Evolutionary conservation across 2,888 invertebrate species (phyloP), one percentile per base, ranked within the genome.

Genomic region (Sphaeridia pumilis): DNA sequence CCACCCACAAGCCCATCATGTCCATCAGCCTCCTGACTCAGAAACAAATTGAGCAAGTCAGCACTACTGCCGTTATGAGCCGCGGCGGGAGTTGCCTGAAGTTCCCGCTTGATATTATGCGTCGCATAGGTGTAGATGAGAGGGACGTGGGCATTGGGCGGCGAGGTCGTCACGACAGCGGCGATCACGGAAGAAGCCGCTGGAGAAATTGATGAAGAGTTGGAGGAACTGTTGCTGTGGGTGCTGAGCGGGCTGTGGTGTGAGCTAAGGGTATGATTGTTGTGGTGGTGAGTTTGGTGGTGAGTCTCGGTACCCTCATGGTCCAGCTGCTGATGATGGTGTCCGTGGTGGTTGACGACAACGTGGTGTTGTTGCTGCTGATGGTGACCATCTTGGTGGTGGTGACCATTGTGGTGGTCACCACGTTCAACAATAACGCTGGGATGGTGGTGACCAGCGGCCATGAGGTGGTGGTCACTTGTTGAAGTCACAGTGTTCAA

Each of bases 351-450:
- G 14, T 44, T 42, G 36, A 41, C 27, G 43, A 24, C 43, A 10
- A 46, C 17, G 5, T 20, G n/a, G 5, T 7, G n/a, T n/a, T n/a
- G n/a, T n/a, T 35, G 42, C 27, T 25, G 21, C 5, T 38, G 35
- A 28, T 43, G 31, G 28, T 46, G 41, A 28, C 28, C 41, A n/a
- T 31, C 28, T 38, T 25, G 48, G 20, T 47, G 24, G 41, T 49
- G 28, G 44, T 52, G 47, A 26, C 26, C 26, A 27, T 54, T 49
- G 34, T 54, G 49, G 27, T 58, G 52, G 43, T 49, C 52, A 38
- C 50, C 50, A 12, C 57, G 46, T 46, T 59, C 59, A 1, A 59
- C 59, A 48, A 59, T 59, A 26, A 59, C 59, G 52, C 59, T 59
- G 22, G 57, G 56, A 49, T 59, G 59, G 20, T 44, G 45, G 36